phyloP scores from a whole-genome alignment of 2,888 invertebrate genomes.

The Epiblema foenella region DNA sequence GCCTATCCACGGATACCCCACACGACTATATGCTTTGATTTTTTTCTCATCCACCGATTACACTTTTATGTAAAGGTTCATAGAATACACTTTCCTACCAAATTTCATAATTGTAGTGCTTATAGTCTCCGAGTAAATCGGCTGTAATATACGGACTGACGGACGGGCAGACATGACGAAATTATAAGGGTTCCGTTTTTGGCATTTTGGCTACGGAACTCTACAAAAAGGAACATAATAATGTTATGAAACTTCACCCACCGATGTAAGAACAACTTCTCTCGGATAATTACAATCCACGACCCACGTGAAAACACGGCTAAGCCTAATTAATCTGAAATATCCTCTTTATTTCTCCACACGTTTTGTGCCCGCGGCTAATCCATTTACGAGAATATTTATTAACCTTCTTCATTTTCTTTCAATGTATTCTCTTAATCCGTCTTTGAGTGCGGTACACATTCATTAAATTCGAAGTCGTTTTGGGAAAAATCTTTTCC shows the following conservation, averaged over 20 bases:
- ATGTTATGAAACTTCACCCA: slow-evolving; percentile 8
- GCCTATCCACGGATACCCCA: too few relatives aligned
- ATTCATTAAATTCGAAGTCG: slow-evolving; percentile 11
- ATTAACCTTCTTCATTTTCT: slow-evolving; percentile 44
- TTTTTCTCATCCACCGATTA: too few relatives aligned
- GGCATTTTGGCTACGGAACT: too few relatives aligned
- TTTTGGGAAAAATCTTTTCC: neutral
- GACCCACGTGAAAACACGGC: slow-evolving; percentile 58
- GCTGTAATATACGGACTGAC: too few relatives aligned
- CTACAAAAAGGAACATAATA: slow-evolving; percentile 9
- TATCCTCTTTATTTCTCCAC: slow-evolving; percentile 54
- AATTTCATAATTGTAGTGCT: too few relatives aligned
- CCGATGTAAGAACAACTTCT: slow-evolving; percentile 44
- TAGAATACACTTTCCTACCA: too few relatives aligned
- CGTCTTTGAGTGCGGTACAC: slow-evolving; percentile 19
- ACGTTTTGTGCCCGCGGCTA: slow-evolving; percentile 52
- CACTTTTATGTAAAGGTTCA: too few relatives aligned
- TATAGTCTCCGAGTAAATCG: too few relatives aligned
- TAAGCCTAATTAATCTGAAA: slow-evolving; percentile 70
- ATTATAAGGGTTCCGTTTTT: too few relatives aligned
- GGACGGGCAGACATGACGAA: too few relatives aligned
- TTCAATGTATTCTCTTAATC: slow-evolving; percentile 35
- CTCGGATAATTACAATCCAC: slow-evolving; percentile 59
- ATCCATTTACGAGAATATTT: slow-evolving; percentile 49
- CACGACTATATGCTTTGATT: too few relatives aligned